Base-by-base conservation (phyloP, 2,888 invertebrate species). In the Pristionchus mayeri region DNA sequence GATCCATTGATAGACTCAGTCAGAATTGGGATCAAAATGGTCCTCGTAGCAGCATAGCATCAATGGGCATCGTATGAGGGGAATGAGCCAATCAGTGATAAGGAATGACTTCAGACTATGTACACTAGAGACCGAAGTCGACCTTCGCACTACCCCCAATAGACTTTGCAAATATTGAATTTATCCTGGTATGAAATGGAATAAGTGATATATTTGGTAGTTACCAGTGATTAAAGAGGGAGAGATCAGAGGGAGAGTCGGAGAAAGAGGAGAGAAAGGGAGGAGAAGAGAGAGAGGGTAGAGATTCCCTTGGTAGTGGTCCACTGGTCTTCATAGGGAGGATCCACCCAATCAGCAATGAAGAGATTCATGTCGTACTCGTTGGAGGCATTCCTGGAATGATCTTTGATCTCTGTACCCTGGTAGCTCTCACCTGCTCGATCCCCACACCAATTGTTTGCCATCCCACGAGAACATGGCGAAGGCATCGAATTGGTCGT, bases 401-500 rank as follows among this genome's bases (percentile, higher is more conserved):
- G 44, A 34, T 81, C n/a, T 48, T 34, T 21, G 86, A 84, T 75
- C 11, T 24, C 6, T 40, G 3, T 16, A 3, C 9, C 21, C 54
- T 54, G 54, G 7, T n/a, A 37, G n/a, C 1, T 63, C 85, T 44
- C 82, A 88, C 37, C 89, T 57, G 13, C 80, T 84, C 60, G 86
- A 86, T 18, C 90, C 91, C 89, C 90, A 92, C n/a, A 88, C 86
- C 11, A 89, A 63, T 30, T 86, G 79, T 40, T 86, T 91, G 34
- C 91, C 91, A 63, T 88, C 89, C 75, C 87, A 90, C 52, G 87
- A 88, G 86, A 90, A 89, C 91, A 92, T 92, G 18, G 91, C 88
- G 82, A 91, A 91, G n/a, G 91, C 86, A 83, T 91, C 89, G 89
- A 92, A 92, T 54, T 88, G 85, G n/a, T 86, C 75, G 24, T 88